Conservation (phyloP, 2,797 vertebrate genomes). For the Chrosomus eos region DNA sequence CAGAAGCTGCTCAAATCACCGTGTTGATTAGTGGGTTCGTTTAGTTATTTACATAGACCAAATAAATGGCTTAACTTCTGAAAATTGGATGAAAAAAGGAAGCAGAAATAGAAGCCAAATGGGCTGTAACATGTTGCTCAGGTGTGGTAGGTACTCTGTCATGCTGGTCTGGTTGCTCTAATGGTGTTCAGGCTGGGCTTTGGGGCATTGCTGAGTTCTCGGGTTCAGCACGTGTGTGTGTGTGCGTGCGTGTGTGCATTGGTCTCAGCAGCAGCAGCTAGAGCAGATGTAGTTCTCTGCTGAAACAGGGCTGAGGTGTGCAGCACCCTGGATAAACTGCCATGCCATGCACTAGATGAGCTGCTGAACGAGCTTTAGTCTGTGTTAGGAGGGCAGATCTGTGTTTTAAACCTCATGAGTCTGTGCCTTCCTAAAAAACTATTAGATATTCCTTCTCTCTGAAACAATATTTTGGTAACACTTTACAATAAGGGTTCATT, state of each 20-base stretch:
- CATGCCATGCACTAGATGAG: not conserved
- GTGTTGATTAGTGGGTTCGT: constrained; percentile 7
- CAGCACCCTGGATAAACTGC: constrained; percentile 15
- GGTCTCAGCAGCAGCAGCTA: constrained; percentile 10
- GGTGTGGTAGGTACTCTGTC: not conserved
- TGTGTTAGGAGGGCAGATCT: not conserved
- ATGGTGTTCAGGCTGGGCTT: constrained; percentile 8
- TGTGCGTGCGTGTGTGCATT: not conserved
- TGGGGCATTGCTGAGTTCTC: constrained; percentile 23
- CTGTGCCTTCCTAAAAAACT: not conserved
- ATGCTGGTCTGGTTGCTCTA: not conserved
- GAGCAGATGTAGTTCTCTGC: constrained; percentile 38
- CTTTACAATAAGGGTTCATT: no score
- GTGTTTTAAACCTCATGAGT: not conserved
- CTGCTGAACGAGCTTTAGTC: not conserved
- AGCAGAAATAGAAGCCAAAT: not conserved
- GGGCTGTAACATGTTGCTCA: not conserved
- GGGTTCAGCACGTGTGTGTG: constrained; percentile 3
- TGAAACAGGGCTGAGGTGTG: constrained; percentile 44
- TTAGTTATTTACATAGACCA: constrained; percentile 11
- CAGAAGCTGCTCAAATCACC: not conserved
- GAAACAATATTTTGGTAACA: not conserved
- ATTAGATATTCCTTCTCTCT: not conserved
- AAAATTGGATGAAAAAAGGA: not conserved
- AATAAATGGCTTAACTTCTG: not conserved